Evolutionary conservation across 2,888 invertebrate genomes (phyloP).

Genomic region (Julus scanicus): DNA sequence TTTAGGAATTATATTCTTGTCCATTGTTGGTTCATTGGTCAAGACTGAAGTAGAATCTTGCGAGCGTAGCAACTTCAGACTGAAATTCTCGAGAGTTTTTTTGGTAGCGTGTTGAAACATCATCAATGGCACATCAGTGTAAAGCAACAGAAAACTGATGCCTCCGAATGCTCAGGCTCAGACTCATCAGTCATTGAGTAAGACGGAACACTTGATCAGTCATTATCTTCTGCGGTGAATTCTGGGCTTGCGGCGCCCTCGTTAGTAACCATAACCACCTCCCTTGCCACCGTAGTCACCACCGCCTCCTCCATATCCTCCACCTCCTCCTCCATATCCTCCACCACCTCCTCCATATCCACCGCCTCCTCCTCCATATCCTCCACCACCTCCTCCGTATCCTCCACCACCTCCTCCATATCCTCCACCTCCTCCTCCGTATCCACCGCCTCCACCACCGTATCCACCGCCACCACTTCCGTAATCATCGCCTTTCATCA

Average conservation of each 20-base stretch:
- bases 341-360: constrained; percentile 1
- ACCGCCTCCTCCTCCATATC: constrained; percentile 44
- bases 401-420: constrained; percentile 50
- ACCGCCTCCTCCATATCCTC: constrained; percentile 38
- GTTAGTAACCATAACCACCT: constrained; percentile 20
- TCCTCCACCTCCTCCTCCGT: constrained; percentile 13
- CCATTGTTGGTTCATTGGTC: no score
- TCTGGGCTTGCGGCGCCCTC: neutral
- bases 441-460: constrained; percentile 6
- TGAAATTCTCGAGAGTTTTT: neutral
- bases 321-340: constrained; percentile 48
- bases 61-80: no score
- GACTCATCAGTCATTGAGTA: neutral
- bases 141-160: neutral
- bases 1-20: no score
- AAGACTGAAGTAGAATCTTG: no score
- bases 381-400: constrained; percentile 40
- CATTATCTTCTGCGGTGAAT: neutral
- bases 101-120: neutral
- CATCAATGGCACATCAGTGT: constrained; percentile 4
- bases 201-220: neutral
- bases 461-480: constrained; percentile 40
- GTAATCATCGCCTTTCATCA: neutral
- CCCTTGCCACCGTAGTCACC: constrained; percentile 40
- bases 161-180: neutral